phyloP scores from a whole-genome alignment of 2,113 vertebrate species.

The Engraulis encrasicolus region DNA sequence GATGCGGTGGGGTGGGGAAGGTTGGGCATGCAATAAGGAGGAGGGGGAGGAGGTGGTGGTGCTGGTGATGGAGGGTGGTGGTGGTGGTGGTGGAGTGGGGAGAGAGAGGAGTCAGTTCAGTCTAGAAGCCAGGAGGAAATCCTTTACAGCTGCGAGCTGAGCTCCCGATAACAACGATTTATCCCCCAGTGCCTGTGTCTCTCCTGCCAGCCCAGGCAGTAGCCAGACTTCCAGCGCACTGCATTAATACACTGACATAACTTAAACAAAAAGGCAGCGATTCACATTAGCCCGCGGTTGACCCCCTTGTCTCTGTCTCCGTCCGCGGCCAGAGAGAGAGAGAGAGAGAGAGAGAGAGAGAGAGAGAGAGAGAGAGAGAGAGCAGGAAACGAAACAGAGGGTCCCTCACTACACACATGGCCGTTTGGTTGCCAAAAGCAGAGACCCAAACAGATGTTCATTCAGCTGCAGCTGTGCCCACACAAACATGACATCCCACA shows the following conservation, averaged over 20 bases:
- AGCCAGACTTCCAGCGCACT: slow-evolving; percentile 27
- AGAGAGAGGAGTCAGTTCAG: slow-evolving; percentile 56
- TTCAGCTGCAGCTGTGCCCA: slow-evolving; percentile 47
- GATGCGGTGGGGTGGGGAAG: too few relatives aligned
- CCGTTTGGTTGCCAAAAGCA: slow-evolving; percentile 42
- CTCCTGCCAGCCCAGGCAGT: slow-evolving; percentile 26
- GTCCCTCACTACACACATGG: slow-evolving; percentile 33
- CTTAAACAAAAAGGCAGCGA: slow-evolving; percentile 26
- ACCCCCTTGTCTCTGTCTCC: slow-evolving; percentile 50
- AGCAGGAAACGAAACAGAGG: slow-evolving; percentile 28
- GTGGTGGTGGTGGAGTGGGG: slow-evolving; percentile 36
- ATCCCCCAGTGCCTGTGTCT: slow-evolving; percentile 29
- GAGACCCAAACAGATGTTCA: slow-evolving; percentile 47
- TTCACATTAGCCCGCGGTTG: slow-evolving; percentile 48
- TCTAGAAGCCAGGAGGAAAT: slow-evolving; percentile 54
- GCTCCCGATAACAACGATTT: slow-evolving; percentile 54
- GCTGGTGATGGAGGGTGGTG: not conserved
- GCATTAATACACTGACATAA: slow-evolving; percentile 47
- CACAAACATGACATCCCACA: slow-evolving; percentile 37
- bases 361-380: too few relatives aligned
- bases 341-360: too few relatives aligned
- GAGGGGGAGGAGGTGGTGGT: too few relatives aligned
- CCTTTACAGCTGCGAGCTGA: slow-evolving; percentile 58
- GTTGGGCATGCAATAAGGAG: too few relatives aligned
- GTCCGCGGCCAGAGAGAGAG: slow-evolving; percentile 41